Conservation (phyloP, 2,888 invertebrate genomes). For the Melieria omissa region DNA sequence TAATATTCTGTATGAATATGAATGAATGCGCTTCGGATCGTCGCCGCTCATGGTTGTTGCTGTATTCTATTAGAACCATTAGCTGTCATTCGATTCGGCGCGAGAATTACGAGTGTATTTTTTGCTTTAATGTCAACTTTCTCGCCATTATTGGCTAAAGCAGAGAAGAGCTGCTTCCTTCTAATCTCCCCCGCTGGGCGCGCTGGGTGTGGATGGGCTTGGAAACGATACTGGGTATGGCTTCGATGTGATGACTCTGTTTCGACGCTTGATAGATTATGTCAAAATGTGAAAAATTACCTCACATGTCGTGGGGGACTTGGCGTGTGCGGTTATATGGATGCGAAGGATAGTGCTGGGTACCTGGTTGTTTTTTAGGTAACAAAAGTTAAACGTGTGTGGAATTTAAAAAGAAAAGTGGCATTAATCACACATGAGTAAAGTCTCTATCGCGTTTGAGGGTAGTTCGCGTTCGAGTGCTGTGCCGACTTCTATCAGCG, state of each 20-base stretch:
- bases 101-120: conserved; percentile 20
- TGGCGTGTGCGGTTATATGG: conserved; percentile 8
- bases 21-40: conserved; percentile 5
- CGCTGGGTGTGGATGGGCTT: no score
- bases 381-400: conserved; percentile 16
- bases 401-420: conserved; percentile 19
- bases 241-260: no score
- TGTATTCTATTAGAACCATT: conserved; percentile 45
- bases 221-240: no score
- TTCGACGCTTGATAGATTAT: conserved; percentile 38
- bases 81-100: conserved; percentile 43
- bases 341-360: background rate
- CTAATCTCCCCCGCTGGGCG: no score
- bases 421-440: conserved; percentile 13
- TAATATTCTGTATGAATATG: conserved; percentile 42
- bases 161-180: no score
- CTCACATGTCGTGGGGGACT: conserved; percentile 19
- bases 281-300: conserved; percentile 37
- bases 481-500: background rate
- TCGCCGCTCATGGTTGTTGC: conserved; percentile 21
- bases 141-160: no score
- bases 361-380: background rate
- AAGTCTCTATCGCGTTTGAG: background rate
- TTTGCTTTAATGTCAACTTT: background rate
- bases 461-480: no score